Conservation (phyloP, 2,888 invertebrate genomes). For the Eilema caniola region DNA sequence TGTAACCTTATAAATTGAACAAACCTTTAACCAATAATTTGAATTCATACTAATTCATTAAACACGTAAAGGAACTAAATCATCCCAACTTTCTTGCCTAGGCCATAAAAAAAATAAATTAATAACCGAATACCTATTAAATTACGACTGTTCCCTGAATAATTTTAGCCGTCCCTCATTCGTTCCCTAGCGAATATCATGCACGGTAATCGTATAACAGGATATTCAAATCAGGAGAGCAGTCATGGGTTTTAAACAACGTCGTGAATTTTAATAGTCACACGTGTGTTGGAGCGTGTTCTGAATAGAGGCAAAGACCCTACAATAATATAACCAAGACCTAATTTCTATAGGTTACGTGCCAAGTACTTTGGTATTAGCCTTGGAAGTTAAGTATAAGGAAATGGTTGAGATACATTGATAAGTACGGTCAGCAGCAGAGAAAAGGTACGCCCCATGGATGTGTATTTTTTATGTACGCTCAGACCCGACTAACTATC, state of each 20-base stretch:
- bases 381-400: constrained; percentile 5
- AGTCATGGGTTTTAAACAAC: constrained; percentile 33
- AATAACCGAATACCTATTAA: constrained; percentile 7
- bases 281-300: constrained; percentile 29
- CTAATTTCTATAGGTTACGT: constrained; percentile 37
- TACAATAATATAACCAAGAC: constrained; percentile 39
- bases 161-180: background rate
- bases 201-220: constrained; percentile 28
- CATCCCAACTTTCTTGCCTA: background rate
- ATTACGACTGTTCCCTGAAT: background rate
- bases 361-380: background rate
- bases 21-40: background rate
- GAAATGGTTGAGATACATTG: background rate
- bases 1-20: background rate
- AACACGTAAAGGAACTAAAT: background rate
- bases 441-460: too few species aligned
- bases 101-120: background rate
- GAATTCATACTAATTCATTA: background rate
- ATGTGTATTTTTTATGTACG: too few species aligned
- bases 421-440: background rate
- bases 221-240: constrained; percentile 45
- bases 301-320: constrained; percentile 27
- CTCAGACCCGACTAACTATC: too few species aligned
- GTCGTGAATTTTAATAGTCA: constrained; percentile 52
- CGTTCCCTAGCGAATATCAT: constrained; percentile 13